These are phyloP conservation scores for Cydia splendana DNA, from an alignment of 1,140 invertebrate genomes.

Conservation along the genomic window DNA sequence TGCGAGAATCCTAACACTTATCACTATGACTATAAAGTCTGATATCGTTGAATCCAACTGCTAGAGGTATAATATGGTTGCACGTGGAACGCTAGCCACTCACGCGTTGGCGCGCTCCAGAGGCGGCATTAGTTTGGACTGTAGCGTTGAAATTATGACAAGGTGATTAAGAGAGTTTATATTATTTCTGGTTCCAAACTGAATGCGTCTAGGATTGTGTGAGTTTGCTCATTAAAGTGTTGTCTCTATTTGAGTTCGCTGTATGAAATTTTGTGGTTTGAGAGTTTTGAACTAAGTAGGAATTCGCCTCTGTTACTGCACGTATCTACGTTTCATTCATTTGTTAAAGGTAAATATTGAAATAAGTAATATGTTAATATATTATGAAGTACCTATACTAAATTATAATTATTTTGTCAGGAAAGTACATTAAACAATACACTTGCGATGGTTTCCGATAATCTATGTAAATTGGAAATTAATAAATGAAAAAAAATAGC, in stretches of 20 bases:
- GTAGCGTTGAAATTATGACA: slow-evolving; percentile 43
- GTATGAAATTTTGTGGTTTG: not conserved
- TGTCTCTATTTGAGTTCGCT: slow-evolving; percentile 4
- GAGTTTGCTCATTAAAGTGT: slow-evolving; percentile 4
- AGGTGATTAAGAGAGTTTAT: slow-evolving; percentile 21
- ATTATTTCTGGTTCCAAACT: slow-evolving; percentile 15
- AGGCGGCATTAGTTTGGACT: slow-evolving; percentile 52
- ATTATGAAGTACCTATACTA: too few species aligned
- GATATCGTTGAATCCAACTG: not conserved
- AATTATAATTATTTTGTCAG: too few species aligned
- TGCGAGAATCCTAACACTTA: not conserved
- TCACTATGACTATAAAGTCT: not conserved
- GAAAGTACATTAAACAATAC: too few species aligned
- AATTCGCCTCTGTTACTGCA: not conserved
- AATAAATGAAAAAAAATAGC: too few species aligned
- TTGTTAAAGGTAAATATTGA: too few species aligned
- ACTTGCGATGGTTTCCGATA: too few species aligned
- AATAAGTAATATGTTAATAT: too few species aligned
- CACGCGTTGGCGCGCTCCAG: slow-evolving; percentile 29
- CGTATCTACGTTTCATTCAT: too few species aligned
- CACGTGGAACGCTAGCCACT: slow-evolving; percentile 26
- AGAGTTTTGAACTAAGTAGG: not conserved
- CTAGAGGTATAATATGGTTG: not conserved
- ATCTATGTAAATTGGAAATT: too few species aligned
- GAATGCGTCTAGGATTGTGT: slow-evolving; percentile 1